Conservation (phyloP, 2,113 vertebrate genomes). For the Uria lomvia region DNA sequence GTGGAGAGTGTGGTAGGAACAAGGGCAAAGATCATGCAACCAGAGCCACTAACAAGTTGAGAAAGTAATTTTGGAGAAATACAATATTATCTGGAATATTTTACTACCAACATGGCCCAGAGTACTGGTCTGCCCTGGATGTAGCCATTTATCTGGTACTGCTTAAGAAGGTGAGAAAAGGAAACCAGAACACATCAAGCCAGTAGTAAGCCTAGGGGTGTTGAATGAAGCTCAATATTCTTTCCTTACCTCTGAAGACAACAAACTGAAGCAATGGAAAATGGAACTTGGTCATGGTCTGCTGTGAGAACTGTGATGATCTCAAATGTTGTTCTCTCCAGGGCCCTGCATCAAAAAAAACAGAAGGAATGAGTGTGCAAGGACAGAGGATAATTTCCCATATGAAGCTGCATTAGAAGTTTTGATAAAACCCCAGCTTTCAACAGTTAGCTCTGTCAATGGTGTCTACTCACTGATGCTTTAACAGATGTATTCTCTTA, state of each 20-base stretch:
- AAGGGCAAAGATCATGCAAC: background rate
- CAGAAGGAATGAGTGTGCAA: background rate
- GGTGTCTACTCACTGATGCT: background rate
- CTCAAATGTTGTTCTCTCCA: background rate
- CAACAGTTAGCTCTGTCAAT: background rate
- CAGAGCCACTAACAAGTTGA: background rate
- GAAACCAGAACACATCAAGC: background rate
- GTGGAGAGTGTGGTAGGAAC: background rate
- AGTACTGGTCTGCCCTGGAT: no score
- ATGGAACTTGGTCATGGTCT: background rate
- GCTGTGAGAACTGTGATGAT: background rate
- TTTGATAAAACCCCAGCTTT: background rate
- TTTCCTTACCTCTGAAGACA: background rate
- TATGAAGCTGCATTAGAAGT: background rate
- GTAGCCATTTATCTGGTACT: background rate
- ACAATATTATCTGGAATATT: background rate
- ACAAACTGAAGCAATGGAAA: background rate
- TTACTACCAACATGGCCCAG: background rate
- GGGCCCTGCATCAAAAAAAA: background rate
- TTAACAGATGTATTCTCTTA: background rate
- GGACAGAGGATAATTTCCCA: background rate
- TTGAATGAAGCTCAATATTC: background rate
- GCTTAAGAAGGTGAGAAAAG: background rate
- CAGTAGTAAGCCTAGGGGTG: background rate
- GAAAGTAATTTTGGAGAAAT: background rate